Evolutionary conservation across 2,797 vertebrate species (phyloP).

Genomic region (Apogon talboti): DNA sequence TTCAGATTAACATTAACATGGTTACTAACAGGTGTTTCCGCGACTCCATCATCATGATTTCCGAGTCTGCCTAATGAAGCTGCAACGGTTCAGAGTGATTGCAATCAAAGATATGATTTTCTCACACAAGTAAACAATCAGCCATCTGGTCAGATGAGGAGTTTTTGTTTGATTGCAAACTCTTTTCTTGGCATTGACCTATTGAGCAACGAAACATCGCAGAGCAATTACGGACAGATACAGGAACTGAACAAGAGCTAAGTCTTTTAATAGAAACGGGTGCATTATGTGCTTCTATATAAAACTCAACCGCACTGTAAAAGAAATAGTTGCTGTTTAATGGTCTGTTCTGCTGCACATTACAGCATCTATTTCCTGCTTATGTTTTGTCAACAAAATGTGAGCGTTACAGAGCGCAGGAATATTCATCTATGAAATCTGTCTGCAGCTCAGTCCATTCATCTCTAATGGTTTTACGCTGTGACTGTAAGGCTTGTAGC

Average conservation of each 20-base stretch:
- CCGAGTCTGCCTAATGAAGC: constrained; percentile 72
- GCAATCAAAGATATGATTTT: constrained; percentile 76
- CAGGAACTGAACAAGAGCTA: constrained; percentile 5
- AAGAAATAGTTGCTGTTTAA: constrained; percentile 20
- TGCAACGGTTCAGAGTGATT: constrained; percentile 70
- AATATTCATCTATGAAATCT: constrained; percentile 71
- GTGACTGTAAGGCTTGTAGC: constrained; percentile 71
- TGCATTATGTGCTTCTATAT: constrained; percentile 5
- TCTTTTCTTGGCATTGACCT: constrained; percentile 52
- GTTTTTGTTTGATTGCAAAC: constrained; percentile 69
- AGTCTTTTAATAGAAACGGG: constrained; percentile 19
- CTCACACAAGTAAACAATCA: constrained; percentile 76
- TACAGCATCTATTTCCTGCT: constrained; percentile 20
- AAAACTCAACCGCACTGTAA: constrained; percentile 5
- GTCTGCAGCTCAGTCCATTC: constrained; percentile 52
- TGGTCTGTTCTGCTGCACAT: constrained; percentile 17
- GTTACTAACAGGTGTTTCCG: constrained; percentile 77
- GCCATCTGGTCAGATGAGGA: constrained; percentile 76
- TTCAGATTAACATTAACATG: constrained; percentile 63
- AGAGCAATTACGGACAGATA: constrained; percentile 18
- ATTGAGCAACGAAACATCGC: constrained; percentile 19
- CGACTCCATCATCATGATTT: constrained; percentile 55
- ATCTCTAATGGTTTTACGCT: constrained; percentile 64
- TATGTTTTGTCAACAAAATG: constrained; percentile 56
- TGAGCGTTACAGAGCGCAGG: constrained; percentile 47